Evolutionary conservation across 2,888 invertebrate species (phyloP), one percentile per base, ranked within the genome.

Genomic region (Volucella inflata): DNA sequence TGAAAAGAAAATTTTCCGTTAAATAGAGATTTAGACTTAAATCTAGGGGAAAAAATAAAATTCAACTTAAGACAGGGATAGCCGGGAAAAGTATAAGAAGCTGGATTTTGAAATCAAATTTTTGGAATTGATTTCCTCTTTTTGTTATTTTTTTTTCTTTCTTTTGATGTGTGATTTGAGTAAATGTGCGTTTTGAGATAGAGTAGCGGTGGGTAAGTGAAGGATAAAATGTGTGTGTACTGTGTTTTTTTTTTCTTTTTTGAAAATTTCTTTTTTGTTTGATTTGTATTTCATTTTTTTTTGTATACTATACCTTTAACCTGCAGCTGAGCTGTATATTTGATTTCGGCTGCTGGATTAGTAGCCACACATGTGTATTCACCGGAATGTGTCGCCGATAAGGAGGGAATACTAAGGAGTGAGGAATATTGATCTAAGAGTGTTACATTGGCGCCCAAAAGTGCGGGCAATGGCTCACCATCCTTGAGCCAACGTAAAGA

Each of bases 401-500:
- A 94, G 92, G 95, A 95, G 93, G 95, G 94, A 93, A 96, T 95
- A 94, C 95, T 95, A 92, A 96, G 94, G 92, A 95, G 94, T 91
- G 95, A 95, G 92, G 95, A 95, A 93, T 95, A 96, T 91, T 94
- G 94, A 93, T 96, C 96, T 93, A 95, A 94, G 93, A 94, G 93
- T 93, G 95, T 94, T 90, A 95, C 93, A 93, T 95, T 95, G 90
- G 95, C 95, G 89, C 94, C 94, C 91, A 94, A 92, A 89, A 94
- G 93, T 89, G 94, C 94, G 89, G 94, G 93, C 92, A 95, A 92
- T 88, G 94, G 94, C 91, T 94, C 94, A 91, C 95, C 96, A 93
- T 97, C 96, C 94, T 96, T 96, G 89, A 95, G 94, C 96, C 96
- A 97, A 92, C 94, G 94, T 92, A 97, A 95, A 91, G 94, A 94